These are phyloP conservation scores for Aleiodes leptofemur DNA, from an alignment of 2,888 invertebrate species.

Conservation along the genomic window DNA sequence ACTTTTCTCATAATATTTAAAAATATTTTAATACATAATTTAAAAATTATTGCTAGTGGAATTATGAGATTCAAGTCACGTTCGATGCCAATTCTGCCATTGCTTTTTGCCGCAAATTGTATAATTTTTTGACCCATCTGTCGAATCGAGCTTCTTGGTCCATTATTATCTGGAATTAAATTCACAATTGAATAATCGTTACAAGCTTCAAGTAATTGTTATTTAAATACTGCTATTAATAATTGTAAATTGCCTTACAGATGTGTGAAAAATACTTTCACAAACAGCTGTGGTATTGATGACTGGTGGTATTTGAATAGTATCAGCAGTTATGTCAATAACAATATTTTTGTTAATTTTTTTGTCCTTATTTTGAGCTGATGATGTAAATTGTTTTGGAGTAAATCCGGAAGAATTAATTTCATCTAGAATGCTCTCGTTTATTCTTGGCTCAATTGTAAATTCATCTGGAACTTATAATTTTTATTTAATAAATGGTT, in stretches of 20 bases:
- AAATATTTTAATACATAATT: not conserved
- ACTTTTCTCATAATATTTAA: not conserved
- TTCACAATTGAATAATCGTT: not conserved
- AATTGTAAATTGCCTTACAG: constrained; percentile 59
- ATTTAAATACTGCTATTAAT: not conserved
- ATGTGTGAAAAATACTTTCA: constrained; percentile 72
- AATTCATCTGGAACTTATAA: constrained; percentile 66
- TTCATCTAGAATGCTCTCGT: constrained; percentile 79
- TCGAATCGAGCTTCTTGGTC: constrained; percentile 83
- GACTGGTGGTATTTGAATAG: constrained; percentile 81
- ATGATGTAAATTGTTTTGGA: constrained; percentile 78
- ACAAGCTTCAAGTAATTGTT: constrained; percentile 3
- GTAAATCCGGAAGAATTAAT: constrained; percentile 84
- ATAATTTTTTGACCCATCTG: constrained; percentile 85
- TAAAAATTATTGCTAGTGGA: not conserved
- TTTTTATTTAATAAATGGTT: not conserved
- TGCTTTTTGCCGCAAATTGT: constrained; percentile 81
- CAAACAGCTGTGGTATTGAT: constrained; percentile 55
- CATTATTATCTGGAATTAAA: constrained; percentile 80
- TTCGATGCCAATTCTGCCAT: constrained; percentile 72
- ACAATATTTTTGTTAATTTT: constrained; percentile 81
- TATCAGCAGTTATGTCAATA: constrained; percentile 84
- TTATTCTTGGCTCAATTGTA: constrained; percentile 67
- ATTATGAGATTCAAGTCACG: constrained; percentile 43
- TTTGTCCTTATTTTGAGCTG: constrained; percentile 79